These are phyloP conservation scores for Drosophila imparisetae DNA, from an alignment of 2,888 invertebrate species.

Conservation along the genomic window DNA sequence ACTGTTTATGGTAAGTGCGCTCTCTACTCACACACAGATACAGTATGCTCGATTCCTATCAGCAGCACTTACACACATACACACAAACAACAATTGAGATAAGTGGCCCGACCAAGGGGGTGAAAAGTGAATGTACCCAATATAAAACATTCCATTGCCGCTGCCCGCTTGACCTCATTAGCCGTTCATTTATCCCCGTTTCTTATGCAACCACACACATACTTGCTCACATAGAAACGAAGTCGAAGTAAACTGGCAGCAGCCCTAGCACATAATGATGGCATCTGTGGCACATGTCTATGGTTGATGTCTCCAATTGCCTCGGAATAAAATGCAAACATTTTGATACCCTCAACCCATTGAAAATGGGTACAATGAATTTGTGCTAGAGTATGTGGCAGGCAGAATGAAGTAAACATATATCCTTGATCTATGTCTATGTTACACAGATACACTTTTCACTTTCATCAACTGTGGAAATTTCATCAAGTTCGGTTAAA, in stretches of 20 bases:
- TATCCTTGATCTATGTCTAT: not conserved
- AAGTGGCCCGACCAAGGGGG: conserved; percentile 50
- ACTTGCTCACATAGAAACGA: not conserved
- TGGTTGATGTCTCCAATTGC: conserved; percentile 60
- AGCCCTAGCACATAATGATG: conserved; percentile 31
- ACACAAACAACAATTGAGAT: conserved; percentile 50
- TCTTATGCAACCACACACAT: conserved; percentile 61
- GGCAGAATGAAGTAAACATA: not conserved
- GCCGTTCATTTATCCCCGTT: conserved; percentile 62
- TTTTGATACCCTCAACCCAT: conserved; percentile 29
- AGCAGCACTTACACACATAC: conserved; percentile 21
- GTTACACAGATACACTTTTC: not conserved
- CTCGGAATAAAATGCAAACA: conserved; percentile 61
- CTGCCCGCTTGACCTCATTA: conserved; percentile 72
- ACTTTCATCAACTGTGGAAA: not conserved
- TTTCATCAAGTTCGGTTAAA: not conserved
- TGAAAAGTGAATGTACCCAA: conserved; percentile 51
- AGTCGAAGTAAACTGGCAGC: conserved; percentile 8
- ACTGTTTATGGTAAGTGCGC: conserved; percentile 72
- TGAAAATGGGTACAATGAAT: not conserved
- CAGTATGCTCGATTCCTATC: conserved; percentile 29
- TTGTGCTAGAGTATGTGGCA: not conserved
- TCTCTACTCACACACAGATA: not conserved
- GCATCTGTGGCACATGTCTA: conserved; percentile 44
- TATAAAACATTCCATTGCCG: conserved; percentile 47